Conservation (phyloP, 1,140 invertebrate genomes). For the Drosophila bipectinata region DNA sequence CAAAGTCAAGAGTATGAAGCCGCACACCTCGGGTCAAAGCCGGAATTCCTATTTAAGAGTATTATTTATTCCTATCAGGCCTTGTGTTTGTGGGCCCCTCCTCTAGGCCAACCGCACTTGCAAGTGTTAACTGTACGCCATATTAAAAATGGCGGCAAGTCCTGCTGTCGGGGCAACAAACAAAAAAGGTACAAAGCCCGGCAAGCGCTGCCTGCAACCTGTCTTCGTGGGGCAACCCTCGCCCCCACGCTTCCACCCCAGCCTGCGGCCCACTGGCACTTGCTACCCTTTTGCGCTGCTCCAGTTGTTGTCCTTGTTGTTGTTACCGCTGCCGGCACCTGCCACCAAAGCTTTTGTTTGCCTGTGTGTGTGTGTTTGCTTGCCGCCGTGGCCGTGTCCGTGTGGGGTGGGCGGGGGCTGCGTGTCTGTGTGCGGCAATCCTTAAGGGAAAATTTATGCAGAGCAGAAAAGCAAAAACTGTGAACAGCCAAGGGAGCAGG, state of each 20-base stretch:
- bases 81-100: too few relatives aligned
- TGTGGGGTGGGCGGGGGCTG: not conserved
- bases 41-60: not conserved
- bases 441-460: slow-evolving; percentile 80
- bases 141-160: slow-evolving; percentile 80
- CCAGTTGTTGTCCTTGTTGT: slow-evolving; percentile 1
- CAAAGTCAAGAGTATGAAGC: not conserved
- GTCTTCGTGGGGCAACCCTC: slow-evolving; percentile 21
- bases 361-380: slow-evolving; percentile 21
- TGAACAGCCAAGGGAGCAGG: slow-evolving; percentile 32
- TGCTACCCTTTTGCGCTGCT: slow-evolving; percentile 49
- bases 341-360: slow-evolving; percentile 52
- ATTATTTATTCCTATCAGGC: too few relatives aligned
- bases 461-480: slow-evolving; percentile 52
- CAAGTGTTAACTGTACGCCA: slow-evolving; percentile 46
- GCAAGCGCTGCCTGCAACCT: slow-evolving; percentile 59
- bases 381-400: slow-evolving; percentile 13
- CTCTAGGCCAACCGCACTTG: not conserved
- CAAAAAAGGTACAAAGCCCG: slow-evolving; percentile 42
- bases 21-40: not conserved
- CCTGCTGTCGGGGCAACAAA: slow-evolving; percentile 50
- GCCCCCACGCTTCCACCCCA: not conserved
- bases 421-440: slow-evolving; percentile 54
- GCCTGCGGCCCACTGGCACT: slow-evolving; percentile 54
- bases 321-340: slow-evolving; percentile 36